Base-by-base conservation (phyloP, 2,888 invertebrate genomes). In the Gastracanthus pulcherrimus region DNA sequence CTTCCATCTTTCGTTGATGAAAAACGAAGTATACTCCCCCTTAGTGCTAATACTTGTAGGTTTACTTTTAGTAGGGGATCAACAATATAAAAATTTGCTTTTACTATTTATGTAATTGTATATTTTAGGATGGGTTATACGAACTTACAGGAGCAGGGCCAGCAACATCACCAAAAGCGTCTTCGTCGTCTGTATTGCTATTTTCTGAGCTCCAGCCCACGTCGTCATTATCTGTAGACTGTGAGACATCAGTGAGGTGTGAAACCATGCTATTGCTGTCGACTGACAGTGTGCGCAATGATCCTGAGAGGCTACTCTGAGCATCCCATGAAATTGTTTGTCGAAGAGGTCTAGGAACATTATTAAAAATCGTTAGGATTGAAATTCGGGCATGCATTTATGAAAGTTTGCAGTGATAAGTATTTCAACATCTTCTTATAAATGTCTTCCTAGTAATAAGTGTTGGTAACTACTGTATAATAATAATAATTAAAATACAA, bases 131-230 rank as follows among this genome's bases (percentile, higher is more conserved):
- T 51, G 45, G 19, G 48, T 41, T 79, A 31, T 26, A 48, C n/a
- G n/a, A 77, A 91, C 92, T 93, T 90, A 94, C 94, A 83, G 92
- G 92, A 82, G 93, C 92, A 74, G 92, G 90, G 69, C 91, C 91
- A 51, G 89, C 92, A 85, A 94, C 95, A 82, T 95, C 95, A 23
- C 94, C 92, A 83, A 94, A 93, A 0, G 93, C 93, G 82, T 97
- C 96, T 87, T 97, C 97, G 84, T 97, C 97, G 84, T 97, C 98
- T 84, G 97, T 97, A 87, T 97, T 97, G 83, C 97, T 97, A 88
- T 97, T 97, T 90, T 97, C 97, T 1, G 97, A 97, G 87, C 97
- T 97, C 96, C 97, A 98, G 88, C 96, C 96, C 66, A 95, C 95
- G 88, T 95, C 95, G 87, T 97, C 97, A 11, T 81, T 83, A 87